Base-by-base conservation (phyloP, 2,797 vertebrate species). In the Typhlichthys subterraneus region DNA sequence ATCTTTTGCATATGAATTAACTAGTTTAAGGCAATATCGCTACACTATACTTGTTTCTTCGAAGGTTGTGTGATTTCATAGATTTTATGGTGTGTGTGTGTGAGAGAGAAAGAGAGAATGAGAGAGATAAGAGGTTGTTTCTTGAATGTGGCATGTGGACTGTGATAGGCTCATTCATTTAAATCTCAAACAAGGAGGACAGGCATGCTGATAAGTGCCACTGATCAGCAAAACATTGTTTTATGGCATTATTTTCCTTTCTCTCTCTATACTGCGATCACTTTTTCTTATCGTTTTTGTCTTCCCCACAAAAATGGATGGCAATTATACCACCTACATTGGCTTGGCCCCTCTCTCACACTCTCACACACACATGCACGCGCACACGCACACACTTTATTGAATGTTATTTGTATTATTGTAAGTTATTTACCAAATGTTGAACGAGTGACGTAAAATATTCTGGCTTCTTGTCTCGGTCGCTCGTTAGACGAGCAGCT, bases 111-210 rank as follows among this genome's bases (percentile, higher is more conserved):
- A 17, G 31, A 38, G 19, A 23, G 19, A 23, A 23, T 3, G 19
- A 23, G 19, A 38, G 7, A 38, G 7, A 2, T 5, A 7, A 38
- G 33, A 38, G 33, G 33, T 7, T 38, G 33, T 38, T 38, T 38
- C 33, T 38, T 38, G 33, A 38, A 38, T 38, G 7, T 1, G 33
- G 33, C 33, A 5, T 38, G 7, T 38, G 5, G 5, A 81, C 71
- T 79, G 77, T 23, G 83, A 79, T 58, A 72, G 82, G 69, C 80
- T 82, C 79, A 87, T 89, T 84, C 82, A 89, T 87, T 74, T 63
- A 53, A 72, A 75, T 74, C 81, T 80, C 85, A 83, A 73, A 58
- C 77, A 67, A 70, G 75, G 76, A 81, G 76, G 69, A 58, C 10
- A 4, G 23, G 70, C 57, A 4, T 31, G 70, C 57, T 64, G 6